Percentiles rank a stretch among this genome's conserved stretches.
Conservation (phyloP, 2,888 invertebrate species). For the Lysandra bellargus region DNA sequence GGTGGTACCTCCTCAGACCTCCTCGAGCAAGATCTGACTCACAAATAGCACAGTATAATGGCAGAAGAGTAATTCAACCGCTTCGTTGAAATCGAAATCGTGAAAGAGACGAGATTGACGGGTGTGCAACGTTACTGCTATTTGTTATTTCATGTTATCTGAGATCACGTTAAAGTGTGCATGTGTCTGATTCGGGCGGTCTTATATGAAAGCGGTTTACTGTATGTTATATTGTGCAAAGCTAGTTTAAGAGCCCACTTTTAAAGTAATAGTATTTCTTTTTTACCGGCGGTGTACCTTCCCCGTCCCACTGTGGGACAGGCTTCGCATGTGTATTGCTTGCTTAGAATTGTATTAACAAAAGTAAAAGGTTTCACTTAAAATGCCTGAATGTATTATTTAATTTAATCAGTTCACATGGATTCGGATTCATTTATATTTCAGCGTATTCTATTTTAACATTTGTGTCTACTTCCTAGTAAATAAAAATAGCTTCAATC, state of each 20-base stretch:
- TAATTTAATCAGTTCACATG: constrained; percentile 23
- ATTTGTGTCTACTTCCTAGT: background rate
- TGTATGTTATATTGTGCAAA: background rate
- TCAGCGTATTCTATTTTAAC: constrained; percentile 8
- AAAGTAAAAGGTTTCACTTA: constrained; percentile 26
- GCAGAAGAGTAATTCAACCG: background rate
- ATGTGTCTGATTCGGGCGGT: background rate
- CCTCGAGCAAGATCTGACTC: constrained; percentile 59
- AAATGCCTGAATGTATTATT: constrained; percentile 16
- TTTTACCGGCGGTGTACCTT: constrained; percentile 61
- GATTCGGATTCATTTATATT: background rate
- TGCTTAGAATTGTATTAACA: constrained; percentile 44
- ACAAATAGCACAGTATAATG: constrained; percentile 52
- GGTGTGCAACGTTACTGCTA: background rate
- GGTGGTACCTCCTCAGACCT: constrained; percentile 49
- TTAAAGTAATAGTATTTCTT: constrained; percentile 68
- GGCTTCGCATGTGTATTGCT: constrained; percentile 51
- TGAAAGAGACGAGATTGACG: background rate
- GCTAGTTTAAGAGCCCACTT: constrained; percentile 62
- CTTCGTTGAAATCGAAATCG: background rate
- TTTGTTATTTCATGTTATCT: background rate
- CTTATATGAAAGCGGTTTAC: background rate
- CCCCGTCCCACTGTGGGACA: constrained; percentile 45
- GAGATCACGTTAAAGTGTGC: background rate
- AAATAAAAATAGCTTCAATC: constrained; percentile 21